Evolutionary conservation across 2,888 invertebrate genomes (phyloP), one percentile per base, ranked within the genome.

Genomic region (Cremastinae sp.): DNA sequence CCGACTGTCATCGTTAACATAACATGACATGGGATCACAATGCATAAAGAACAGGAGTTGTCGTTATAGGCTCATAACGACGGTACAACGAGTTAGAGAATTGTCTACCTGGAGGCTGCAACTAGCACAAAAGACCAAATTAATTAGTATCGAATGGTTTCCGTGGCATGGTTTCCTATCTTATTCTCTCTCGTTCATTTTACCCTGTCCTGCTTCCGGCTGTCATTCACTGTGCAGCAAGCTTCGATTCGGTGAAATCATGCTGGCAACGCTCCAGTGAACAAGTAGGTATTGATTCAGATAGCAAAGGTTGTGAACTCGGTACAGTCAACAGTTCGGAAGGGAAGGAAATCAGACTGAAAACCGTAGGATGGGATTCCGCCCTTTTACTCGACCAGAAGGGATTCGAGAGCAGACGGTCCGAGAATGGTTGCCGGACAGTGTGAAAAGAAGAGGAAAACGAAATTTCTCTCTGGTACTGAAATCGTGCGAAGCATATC

Each of bases 241-340:
- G 81, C 73, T 81, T 81, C 78, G 76, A 81, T 82, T 86, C 78
- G 80, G 80, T 81, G 84, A 84, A 86, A 86, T 84, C 82, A 85
- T 62, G 75, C 80, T 86, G 86, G 86, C 86, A 86, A 82, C 79
- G 83, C 83, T 86, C 86, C 86, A 86, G 84, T 85, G 86, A 86
- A 85, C 86, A 85, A 86, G 84, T 86, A 85, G 84, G 83, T 86
- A 86, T 86, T 86, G 86, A 86, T 86, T 86, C 82, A 84, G 81
- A 85, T 84, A 82, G 86, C 79, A 81, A 82, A 81, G 80, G 81
- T 81, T 72, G 72, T 56, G 68, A 41, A 53, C 51, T 73, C n/a
- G 75, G 45, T 68, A 53, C 43, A 61, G 76, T 58, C 64, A 69
- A 78, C 78, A 62, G 49, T 73, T 69, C 62, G 51, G 18, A 59